Evolutionary conservation across 1,140 invertebrate species (phyloP).

Genomic region (Hirudo medicinalis): DNA sequence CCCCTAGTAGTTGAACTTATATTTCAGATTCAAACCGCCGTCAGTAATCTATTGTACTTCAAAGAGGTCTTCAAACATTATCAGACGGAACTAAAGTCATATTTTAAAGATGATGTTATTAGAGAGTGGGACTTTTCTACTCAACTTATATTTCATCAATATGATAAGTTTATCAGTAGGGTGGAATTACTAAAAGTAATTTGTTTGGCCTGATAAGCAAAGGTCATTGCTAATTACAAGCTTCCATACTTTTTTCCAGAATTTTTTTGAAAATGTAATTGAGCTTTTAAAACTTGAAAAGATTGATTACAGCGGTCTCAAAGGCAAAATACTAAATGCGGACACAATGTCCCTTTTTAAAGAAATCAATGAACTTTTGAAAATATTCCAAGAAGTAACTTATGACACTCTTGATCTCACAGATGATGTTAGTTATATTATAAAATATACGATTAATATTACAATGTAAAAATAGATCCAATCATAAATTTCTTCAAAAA

Average conservation of each 20-base stretch:
- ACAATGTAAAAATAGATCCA: too few relatives aligned
- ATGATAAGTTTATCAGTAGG: conserved; percentile 67
- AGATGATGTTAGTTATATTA: conserved; percentile 46
- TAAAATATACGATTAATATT: too few relatives aligned
- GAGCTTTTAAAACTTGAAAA: conserved; percentile 90
- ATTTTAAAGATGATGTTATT: conserved; percentile 45
- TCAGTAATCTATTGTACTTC: conserved; percentile 59
- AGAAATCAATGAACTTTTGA: conserved; percentile 76
- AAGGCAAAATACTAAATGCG: conserved; percentile 61
- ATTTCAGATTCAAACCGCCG: conserved; percentile 65
- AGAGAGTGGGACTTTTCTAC: conserved; percentile 76
- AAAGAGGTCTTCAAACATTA: conserved; percentile 52
- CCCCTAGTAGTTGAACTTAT: neutral
- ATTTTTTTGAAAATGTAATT: conserved; percentile 77
- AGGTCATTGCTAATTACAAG: too few relatives aligned
- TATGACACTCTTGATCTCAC: conserved; percentile 75
- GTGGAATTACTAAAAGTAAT: conserved; percentile 62
- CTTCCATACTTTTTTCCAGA: conserved; percentile 39
- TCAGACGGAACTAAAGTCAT: conserved; percentile 53
- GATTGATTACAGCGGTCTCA: conserved; percentile 81
- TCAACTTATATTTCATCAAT: conserved; percentile 67
- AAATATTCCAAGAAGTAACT: conserved; percentile 69
- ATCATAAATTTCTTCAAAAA: too few relatives aligned
- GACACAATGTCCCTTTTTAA: conserved; percentile 57
- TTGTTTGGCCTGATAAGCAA: neutral